Percentiles rank a stretch among this genome's conserved stretches.
phyloP scores from a whole-genome alignment of 2,113 vertebrate genomes.

The Phrynosoma blainvillii region DNA sequence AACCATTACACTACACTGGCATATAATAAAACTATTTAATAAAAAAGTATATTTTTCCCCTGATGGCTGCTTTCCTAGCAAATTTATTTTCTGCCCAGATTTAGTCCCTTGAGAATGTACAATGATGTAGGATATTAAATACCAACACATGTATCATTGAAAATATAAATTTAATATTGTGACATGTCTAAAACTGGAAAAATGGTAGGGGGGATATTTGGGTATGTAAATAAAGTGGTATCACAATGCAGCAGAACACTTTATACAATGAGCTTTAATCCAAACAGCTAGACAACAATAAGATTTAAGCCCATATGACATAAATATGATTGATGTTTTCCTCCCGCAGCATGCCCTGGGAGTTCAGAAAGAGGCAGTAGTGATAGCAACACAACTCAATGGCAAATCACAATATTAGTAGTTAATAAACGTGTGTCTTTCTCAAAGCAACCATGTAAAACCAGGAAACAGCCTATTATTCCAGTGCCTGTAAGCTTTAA shows the following conservation, averaged over 20 bases:
- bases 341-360: constrained; percentile 48
- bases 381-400: constrained; percentile 46
- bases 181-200: constrained; percentile 14
- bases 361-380: constrained; percentile 34
- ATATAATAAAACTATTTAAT: constrained; percentile 35
- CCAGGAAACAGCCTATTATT: constrained; percentile 26
- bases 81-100: neutral
- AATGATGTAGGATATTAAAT: neutral
- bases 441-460: constrained; percentile 40
- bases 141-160: neutral
- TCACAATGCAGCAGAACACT: constrained; percentile 17
- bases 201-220: neutral
- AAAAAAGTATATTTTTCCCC: constrained; percentile 7
- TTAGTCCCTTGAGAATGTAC: constrained; percentile 13
- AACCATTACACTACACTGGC: no score
- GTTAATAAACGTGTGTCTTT: constrained; percentile 53
- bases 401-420: constrained; percentile 50
- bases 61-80: neutral
- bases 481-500: constrained; percentile 42
- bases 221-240: constrained; percentile 32
- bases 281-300: constrained; percentile 28
- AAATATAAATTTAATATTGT: neutral
- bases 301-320: constrained; percentile 34
- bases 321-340: constrained; percentile 28
- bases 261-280: constrained; percentile 31